These are phyloP conservation scores for Trichonephila clavipes DNA, from an alignment of 1,140 invertebrate species.

Conservation along the genomic window DNA sequence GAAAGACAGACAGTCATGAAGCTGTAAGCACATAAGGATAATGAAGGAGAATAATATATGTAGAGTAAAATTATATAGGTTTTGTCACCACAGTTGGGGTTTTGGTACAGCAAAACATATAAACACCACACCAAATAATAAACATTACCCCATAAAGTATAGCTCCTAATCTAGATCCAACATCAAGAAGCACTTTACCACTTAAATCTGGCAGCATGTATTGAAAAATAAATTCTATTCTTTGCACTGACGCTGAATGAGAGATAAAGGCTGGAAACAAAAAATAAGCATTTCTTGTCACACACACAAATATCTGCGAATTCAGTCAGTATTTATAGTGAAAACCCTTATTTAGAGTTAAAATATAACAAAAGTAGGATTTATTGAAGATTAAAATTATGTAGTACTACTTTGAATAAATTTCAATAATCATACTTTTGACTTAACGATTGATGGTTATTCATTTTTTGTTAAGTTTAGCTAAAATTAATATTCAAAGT, in stretches of 20 bases:
- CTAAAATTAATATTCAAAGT: too few relatives aligned
- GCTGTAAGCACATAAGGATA: background rate
- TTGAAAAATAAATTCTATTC: slow-evolving; percentile 85
- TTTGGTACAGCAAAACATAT: background rate
- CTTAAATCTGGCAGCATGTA: slow-evolving; percentile 84
- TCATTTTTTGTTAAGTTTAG: too few relatives aligned
- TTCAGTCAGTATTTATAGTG: background rate
- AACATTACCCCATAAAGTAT: slow-evolving; percentile 86
- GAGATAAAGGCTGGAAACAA: slow-evolving; percentile 84
- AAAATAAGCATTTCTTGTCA: slow-evolving; percentile 36
- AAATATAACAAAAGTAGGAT: too few relatives aligned
- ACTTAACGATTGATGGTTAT: too few relatives aligned
- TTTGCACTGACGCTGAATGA: slow-evolving; percentile 85
- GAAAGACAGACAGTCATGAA: background rate
- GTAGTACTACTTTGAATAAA: too few relatives aligned
- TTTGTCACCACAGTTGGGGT: background rate
- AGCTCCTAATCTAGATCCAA: slow-evolving; percentile 87
- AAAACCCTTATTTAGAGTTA: background rate
- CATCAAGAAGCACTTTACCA: slow-evolving; percentile 85
- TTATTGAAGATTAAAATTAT: too few relatives aligned
- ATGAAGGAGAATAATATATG: background rate
- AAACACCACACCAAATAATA: slow-evolving; percentile 48
- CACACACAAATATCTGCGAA: background rate
- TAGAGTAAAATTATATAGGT: background rate
- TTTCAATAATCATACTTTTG: too few relatives aligned